Evolutionary conservation across 2,113 vertebrate species (phyloP).

Genomic region (Callithrix jacchus): DNA sequence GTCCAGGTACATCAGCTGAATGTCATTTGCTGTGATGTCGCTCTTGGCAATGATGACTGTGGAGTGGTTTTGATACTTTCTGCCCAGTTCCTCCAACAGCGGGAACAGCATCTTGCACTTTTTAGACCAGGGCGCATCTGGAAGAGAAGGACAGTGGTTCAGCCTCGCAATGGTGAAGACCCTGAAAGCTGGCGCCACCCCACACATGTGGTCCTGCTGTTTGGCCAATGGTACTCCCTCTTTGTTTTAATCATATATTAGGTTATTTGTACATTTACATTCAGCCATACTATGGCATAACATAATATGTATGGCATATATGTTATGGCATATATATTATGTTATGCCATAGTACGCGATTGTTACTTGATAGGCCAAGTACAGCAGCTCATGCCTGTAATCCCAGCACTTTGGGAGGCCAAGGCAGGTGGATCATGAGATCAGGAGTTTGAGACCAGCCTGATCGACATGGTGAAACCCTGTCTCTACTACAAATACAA

Average conservation of each 20-base stretch:
- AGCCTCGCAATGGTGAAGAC: background rate
- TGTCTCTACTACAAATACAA: too few relatives aligned
- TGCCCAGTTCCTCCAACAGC: conserved; percentile 90
- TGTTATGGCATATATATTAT: too few relatives aligned
- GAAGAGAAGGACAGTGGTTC: background rate
- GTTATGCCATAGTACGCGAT: too few relatives aligned
- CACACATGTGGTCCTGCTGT: rapidly evolving
- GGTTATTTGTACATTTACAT: background rate
- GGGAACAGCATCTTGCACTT: conserved; percentile 85
- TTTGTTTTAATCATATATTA: background rate
- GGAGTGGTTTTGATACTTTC: conserved; percentile 80
- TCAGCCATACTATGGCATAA: too few relatives aligned
- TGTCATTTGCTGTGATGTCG: conserved; percentile 92
- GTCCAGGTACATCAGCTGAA: conserved; percentile 81
- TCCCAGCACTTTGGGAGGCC: too few relatives aligned
- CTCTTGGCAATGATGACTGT: conserved; percentile 89
- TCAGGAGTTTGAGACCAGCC: too few relatives aligned
- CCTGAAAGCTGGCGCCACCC: background rate
- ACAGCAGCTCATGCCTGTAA: too few relatives aligned
- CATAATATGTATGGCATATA: too few relatives aligned
- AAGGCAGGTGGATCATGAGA: too few relatives aligned
- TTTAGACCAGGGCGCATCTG: conserved; percentile 91
- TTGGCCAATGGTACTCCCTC: background rate
- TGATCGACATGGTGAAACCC: too few relatives aligned
- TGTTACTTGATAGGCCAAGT: background rate